These are phyloP conservation scores for human (Homo sapiens) DNA, from an alignment of 2,113 vertebrate species.

Conservation along the genomic window DNA sequence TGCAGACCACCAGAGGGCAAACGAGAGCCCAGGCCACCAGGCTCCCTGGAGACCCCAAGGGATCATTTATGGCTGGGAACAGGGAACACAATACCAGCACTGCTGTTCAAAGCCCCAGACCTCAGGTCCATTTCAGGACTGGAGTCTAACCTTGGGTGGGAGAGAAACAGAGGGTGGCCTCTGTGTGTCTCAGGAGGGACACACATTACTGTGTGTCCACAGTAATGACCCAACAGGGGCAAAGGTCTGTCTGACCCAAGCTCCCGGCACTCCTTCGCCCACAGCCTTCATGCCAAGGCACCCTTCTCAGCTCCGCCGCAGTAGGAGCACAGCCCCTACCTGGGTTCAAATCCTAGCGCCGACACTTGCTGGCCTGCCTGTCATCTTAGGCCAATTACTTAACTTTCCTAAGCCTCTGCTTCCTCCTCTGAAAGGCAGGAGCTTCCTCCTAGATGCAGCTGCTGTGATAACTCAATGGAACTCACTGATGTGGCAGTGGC, in stretches of 20 bases:
- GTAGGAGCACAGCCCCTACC: not conserved
- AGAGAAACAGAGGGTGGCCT: not conserved
- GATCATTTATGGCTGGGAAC: not conserved
- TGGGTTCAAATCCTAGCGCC: fast-evolving
- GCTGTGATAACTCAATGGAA: not conserved
- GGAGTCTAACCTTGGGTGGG: not conserved
- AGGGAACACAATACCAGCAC: not conserved
- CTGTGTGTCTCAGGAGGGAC: not conserved
- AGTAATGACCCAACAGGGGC: not conserved
- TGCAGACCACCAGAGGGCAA: not conserved
- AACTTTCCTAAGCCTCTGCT: not conserved
- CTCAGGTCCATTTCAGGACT: not conserved
- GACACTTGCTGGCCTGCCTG: not conserved
- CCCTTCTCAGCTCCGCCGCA: fast-evolving
- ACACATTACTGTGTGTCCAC: too few species aligned
- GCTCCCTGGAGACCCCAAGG: not conserved
- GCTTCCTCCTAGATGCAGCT: not conserved
- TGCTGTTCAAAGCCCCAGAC: not conserved
- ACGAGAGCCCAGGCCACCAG: not conserved
- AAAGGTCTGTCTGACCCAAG: not conserved
- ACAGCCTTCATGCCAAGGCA: not conserved
- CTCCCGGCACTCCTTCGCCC: not conserved
- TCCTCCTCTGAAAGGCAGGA: not conserved
- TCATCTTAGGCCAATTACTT: not conserved
- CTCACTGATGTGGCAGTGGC: fast-evolving